Base-by-base conservation (phyloP, 2,888 invertebrate genomes). In the Parnassius glacialis region DNA sequence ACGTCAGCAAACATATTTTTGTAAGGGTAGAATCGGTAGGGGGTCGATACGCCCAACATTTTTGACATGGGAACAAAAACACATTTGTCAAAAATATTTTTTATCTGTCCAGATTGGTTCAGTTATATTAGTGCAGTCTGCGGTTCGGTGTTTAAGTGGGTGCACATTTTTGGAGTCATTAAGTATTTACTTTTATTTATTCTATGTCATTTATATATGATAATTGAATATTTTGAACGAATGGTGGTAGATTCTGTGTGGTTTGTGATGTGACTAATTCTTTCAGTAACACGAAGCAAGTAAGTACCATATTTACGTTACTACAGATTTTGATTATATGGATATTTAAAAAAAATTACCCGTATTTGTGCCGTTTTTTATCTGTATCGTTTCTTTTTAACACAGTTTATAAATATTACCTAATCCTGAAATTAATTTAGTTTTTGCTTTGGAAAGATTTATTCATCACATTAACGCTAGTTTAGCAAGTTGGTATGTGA, bases 81-180 rank as follows among this genome's bases (percentile, higher is more conserved):
- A 76, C 83, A 85, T 81, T 80, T 83, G 85, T 89, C 88, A 85
- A 84, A 63, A 85, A 81, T 76, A 75, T 83, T 84, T 84, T 80
- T 83, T 81, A 76, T 70, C 68, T 69, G 67, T 70, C 65, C 70
- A 74, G 78, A 83, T 85, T 84, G 76, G 83, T 79, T 83, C 85
- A 83, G 86, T 87, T 84, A 85, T 68, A 53, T 59, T 66, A 73
- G 62, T 65, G 67, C 65, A 85, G 81, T 84, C 72, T 74, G 77
- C 75, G 75, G 73, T 78, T 71, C 78, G 65, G 69, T 72, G 73
- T 77, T 70, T 75, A 67, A 67, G 71, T 74, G 80, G 70, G 70
- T 79, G 76, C 81, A 74, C 74, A 70, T 72, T 71, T 71, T 74
- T 76, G 68, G 70, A 72, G 74, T 68, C 62, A 67, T 72, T 69